Evolutionary conservation across 2,888 invertebrate species (phyloP), one percentile per base, ranked within the genome.

Genomic region (Trachelus stipa): DNA sequence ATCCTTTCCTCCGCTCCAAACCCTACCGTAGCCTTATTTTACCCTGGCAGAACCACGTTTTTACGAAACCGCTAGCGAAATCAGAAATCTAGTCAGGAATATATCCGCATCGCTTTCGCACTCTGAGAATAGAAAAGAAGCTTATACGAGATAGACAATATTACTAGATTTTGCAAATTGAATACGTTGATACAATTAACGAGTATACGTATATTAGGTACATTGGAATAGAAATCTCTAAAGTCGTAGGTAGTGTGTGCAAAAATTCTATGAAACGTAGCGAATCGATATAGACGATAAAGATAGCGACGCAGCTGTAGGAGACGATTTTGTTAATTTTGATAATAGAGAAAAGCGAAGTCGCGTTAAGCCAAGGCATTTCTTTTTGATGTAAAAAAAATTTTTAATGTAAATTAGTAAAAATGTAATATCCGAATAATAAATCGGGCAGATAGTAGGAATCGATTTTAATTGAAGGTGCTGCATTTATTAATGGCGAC

Each of bases 391-490:
- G 15, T 15, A 15, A 23, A 56, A 56, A 56, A 56, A 1, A 6
- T 15, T 23, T 0, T 23, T 1, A 56, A 56, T 1, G 9, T 23
- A 56, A 56, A 56, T 56, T 23, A 56, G 23, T 9, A 23, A 56
- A 56, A 56, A 23, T 9, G 9, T 56, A 56, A 56, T 56, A 56
- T 23, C 23, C 56, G 23, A 56, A 56, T 56, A 23, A 56, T 56
- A 56, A 56, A 56, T 56, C 11, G 56, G 23, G 56, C 23, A 23
- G 9, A 15, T 34, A 69, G 74, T 77, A 73, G 76, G 84, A 85
- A 86, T 87, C 83, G 87, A 86, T 87, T 88, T 88, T 87, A 87
- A 87, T 87, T 76, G 78, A 81, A 84, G 81, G 78, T 79, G 81
- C 82, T 74, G 76, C 84, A 85, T 86, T 87, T 86, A 85, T 83